Conservation (phyloP, 2,797 vertebrate genomes). For the Sebastes hubbsi region DNA sequence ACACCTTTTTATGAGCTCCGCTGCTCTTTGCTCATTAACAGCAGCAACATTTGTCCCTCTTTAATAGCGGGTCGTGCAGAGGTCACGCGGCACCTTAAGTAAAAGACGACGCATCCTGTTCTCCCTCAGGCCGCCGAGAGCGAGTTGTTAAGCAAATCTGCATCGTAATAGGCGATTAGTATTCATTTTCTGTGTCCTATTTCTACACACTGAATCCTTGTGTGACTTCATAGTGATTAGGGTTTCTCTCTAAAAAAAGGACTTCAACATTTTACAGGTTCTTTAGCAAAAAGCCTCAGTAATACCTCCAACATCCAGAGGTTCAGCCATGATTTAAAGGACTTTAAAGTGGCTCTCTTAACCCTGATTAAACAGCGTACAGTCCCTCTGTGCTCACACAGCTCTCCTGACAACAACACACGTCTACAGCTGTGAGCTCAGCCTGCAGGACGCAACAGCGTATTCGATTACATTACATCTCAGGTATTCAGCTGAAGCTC, state of each 20-base stretch:
- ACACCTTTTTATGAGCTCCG: slow-evolving; percentile 30
- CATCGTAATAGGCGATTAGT: slow-evolving; percentile 70
- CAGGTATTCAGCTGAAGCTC: slow-evolving; percentile 18
- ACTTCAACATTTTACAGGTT: slow-evolving; percentile 5
- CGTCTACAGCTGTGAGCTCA: slow-evolving; percentile 1
- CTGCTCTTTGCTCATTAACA: slow-evolving; percentile 56
- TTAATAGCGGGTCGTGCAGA: slow-evolving; percentile 53
- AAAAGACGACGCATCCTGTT: slow-evolving; percentile 53
- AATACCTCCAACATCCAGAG: neutral
- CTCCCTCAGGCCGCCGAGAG: slow-evolving; percentile 50
- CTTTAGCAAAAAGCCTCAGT: neutral
- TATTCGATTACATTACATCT: neutral
- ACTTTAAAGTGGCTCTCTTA: neutral
- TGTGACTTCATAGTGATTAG: neutral
- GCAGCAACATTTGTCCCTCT: slow-evolving; percentile 58
- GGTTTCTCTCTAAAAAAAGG: neutral
- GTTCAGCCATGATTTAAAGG: neutral
- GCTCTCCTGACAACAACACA: slow-evolving; percentile 12
- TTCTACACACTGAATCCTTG: slow-evolving; percentile 33
- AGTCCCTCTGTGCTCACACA: neutral
- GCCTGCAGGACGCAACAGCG: neutral
- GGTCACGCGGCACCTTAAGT: slow-evolving; percentile 63
- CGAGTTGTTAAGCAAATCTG: slow-evolving; percentile 69
- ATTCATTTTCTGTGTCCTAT: slow-evolving; percentile 58
- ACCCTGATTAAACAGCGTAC: slow-evolving; percentile 8